Evolutionary conservation across 2,113 vertebrate genomes (phyloP).

Genomic region (Athene noctua): DNA sequence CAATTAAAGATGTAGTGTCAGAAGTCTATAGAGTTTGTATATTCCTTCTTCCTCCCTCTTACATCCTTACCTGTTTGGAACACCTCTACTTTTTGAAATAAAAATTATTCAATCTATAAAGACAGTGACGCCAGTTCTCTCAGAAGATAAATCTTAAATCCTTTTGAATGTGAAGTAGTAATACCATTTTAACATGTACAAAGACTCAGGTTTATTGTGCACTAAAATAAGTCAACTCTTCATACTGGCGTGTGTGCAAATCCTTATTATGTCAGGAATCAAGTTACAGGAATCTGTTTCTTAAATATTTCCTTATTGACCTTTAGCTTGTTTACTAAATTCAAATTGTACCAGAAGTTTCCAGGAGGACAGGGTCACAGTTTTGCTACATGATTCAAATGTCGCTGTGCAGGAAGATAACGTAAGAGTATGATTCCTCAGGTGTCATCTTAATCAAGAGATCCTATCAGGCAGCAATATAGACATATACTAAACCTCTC

Average conservation of each 20-base stretch:
- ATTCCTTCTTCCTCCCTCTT: background rate
- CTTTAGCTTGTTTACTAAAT: background rate
- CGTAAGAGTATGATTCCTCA: background rate
- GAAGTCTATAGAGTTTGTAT: accelerated
- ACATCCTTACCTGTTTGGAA: background rate
- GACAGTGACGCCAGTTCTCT: background rate
- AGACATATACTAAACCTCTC: background rate
- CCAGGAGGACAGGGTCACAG: background rate
- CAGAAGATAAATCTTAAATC: background rate
- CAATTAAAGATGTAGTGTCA: background rate
- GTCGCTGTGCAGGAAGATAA: background rate
- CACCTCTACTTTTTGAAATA: background rate
- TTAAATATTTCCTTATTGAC: background rate
- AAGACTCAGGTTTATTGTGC: background rate
- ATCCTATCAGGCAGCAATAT: background rate
- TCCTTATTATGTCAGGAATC: background rate
- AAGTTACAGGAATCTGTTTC: background rate
- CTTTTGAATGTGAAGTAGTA: background rate
- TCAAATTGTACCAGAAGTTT: background rate
- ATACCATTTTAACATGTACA: background rate
- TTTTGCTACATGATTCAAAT: background rate
- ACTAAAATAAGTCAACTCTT: background rate
- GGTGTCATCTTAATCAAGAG: background rate
- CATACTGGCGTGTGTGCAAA: background rate
- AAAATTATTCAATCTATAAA: background rate